Evolutionary conservation across 1,140 invertebrate species (phyloP), one percentile per base, ranked within the genome.

Genomic region (Mizuhopecten yessoensis): DNA sequence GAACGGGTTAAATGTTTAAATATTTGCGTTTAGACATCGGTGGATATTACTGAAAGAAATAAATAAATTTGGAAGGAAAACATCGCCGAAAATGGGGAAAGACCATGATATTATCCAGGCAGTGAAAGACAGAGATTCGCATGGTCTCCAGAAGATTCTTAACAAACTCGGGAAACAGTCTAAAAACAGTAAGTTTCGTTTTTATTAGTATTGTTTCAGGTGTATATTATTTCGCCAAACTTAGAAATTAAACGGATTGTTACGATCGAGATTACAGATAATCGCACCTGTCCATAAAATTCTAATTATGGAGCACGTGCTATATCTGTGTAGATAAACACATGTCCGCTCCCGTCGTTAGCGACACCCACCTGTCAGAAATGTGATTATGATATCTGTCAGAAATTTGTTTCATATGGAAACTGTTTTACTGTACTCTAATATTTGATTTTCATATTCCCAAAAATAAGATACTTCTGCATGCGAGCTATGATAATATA

Each of bases 81-180:
- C 23, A 75, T 17, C 2, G 23, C 1, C n/a, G 57, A 90, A 90
- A 87, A 93, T 94, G 94, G 93, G 92, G 49, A 94, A 93, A 90
- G 93, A 94, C 90, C 93, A 94, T 29, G 93, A 94, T 87, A 75
- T 94, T 57, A 90, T 94, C 45, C 94, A 94, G 88, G 91, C 93
- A 34, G 93, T 94, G 13, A 94, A 94, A 87, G 94, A 93, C 88
- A 88, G 91, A 45, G 93, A 94, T 92, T 34, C 86, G 33, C 34
- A 57, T 75, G 33, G 87, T 34, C 86, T 94, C n/a, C 89, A 92
- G n/a, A 94, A 93, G 90, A 45, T 94, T 23, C 86, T 94, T 11
- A 45, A 87, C 7, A 93, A 93, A 92, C 89, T 89, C 15, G 92
- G 89, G 29, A 93, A 94, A 91, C 57, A 75, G 57, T 36, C 87